phyloP scores from a whole-genome alignment of 64 coral and sea anemone species.

The Stylophora pistillata region DNA sequence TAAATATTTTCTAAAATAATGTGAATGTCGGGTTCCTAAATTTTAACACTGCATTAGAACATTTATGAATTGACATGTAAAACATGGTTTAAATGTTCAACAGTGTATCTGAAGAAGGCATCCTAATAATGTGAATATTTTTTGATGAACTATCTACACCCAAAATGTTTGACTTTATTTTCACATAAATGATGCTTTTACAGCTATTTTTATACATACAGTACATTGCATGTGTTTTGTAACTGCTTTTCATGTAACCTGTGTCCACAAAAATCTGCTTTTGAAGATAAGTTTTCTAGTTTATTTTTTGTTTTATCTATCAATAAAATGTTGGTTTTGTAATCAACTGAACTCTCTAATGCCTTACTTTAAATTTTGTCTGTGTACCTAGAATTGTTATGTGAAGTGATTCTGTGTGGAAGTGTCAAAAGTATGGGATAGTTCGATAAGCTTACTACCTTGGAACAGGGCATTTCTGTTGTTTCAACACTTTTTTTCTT shows the following conservation, averaged over 20 bases:
- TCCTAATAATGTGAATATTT: too few species aligned
- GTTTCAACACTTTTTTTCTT: too few species aligned
- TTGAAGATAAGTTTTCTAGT: not conserved
- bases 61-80: too few species aligned
- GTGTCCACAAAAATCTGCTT: not conserved
- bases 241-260: not conserved
- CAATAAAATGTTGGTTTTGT: conserved; percentile 19
- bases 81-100: too few species aligned
- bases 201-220: not conserved
- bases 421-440: too few species aligned
- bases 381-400: not conserved
- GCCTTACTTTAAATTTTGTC: not conserved
- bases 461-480: too few species aligned
- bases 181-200: not conserved
- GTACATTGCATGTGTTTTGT: not conserved
- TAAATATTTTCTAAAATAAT: too few species aligned
- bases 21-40: too few species aligned
- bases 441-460: too few species aligned
- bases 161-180: not conserved
- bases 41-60: too few species aligned
- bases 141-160: too few species aligned
- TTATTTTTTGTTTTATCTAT: not conserved
- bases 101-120: too few species aligned
- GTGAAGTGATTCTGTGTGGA: not conserved
- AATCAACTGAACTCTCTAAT: not conserved